Evolutionary conservation across 1,140 invertebrate species (phyloP).

Genomic region (Caenorhabditis remanei): DNA sequence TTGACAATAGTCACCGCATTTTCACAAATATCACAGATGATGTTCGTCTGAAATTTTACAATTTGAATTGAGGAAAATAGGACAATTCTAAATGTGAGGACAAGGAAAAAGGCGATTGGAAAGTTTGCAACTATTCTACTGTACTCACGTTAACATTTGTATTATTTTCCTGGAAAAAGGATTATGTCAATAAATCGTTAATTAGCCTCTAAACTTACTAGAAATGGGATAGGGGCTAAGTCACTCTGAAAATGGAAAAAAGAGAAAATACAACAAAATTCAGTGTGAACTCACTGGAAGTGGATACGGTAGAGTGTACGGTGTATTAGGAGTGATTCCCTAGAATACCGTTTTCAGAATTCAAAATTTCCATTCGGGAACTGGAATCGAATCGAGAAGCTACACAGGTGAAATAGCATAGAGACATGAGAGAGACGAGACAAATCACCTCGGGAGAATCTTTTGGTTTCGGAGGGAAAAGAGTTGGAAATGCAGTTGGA

Average conservation of each 20-base stretch:
- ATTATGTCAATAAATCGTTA: neutral
- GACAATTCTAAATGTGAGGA: neutral
- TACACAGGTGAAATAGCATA: neutral
- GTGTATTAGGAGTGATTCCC: neutral
- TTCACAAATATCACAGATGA: constrained; percentile 26
- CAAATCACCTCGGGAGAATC: neutral
- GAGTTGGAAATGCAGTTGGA: constrained; percentile 6
- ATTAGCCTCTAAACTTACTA: neutral
- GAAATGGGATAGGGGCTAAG: neutral
- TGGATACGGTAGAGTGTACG: constrained; percentile 13
- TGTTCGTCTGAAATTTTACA: neutral
- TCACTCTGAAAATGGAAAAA: neutral
- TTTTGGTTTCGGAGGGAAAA: neutral
- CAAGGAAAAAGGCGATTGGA: neutral
- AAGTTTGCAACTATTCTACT: neutral
- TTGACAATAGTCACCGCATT: neutral
- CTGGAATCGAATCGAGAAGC: too few relatives aligned
- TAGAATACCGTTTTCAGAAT: neutral
- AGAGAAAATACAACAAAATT: neutral
- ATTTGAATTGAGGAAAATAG: neutral
- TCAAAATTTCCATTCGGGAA: neutral
- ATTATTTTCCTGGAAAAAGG: neutral
- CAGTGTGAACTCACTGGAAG: neutral
- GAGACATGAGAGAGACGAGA: neutral
- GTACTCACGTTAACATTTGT: neutral